Percentiles rank a stretch among this genome's conserved stretches.
phyloP scores from a whole-genome alignment of 2,113 vertebrate species.

The Oryctolagus cuniculus region DNA sequence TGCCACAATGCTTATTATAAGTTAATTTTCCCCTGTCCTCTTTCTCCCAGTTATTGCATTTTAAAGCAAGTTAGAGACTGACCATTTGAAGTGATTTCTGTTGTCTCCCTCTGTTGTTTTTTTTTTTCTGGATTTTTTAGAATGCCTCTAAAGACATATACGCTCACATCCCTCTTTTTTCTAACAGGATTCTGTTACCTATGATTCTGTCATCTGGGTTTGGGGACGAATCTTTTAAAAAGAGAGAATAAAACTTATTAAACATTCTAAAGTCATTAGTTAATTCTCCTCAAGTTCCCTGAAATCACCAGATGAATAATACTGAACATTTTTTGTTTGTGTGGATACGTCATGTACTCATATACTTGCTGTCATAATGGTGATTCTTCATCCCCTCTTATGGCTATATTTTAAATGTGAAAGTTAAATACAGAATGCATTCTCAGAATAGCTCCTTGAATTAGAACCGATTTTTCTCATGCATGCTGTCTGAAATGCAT shows the following conservation, averaged over 20 bases:
- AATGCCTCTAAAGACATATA: neutral
- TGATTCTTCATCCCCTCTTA: conserved; percentile 36
- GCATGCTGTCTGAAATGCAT: neutral
- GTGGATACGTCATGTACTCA: neutral
- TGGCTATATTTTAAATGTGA: neutral
- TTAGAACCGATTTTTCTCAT: conserved; percentile 22
- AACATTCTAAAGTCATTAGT: neutral
- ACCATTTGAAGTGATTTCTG: conserved; percentile 52
- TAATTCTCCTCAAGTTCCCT: conserved; percentile 11
- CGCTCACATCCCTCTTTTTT: neutral
- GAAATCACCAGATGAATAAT: neutral
- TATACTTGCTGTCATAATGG: neutral
- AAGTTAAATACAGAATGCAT: conserved; percentile 23
- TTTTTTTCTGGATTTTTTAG: conserved; percentile 50
- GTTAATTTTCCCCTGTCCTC: conserved; percentile 13
- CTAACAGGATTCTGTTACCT: neutral
- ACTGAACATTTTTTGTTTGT: no score
- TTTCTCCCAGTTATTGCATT: conserved; percentile 10
- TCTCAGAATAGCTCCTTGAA: conserved; percentile 22
- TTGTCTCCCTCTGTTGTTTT: conserved; percentile 58
- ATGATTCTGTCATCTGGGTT: neutral
- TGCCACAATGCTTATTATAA: neutral
- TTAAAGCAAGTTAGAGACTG: conserved; percentile 50
- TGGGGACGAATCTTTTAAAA: neutral
- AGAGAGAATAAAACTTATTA: conserved; percentile 14